Evolutionary conservation across 2,797 vertebrate species (phyloP), one percentile per base, ranked within the genome.

Genomic region (Syncerus caffer): DNA sequence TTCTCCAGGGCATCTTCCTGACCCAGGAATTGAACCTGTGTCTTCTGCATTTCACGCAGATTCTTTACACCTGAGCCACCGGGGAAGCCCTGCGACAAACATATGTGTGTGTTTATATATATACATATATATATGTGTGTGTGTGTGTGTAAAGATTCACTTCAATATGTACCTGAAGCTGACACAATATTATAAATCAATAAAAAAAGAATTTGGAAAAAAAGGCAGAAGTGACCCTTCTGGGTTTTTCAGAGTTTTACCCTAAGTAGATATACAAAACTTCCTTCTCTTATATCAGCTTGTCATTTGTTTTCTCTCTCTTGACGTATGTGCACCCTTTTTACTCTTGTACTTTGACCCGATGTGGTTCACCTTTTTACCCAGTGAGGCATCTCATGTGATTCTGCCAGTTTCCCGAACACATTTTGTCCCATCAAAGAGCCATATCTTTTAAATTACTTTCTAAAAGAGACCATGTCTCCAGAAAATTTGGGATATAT

Each of bases 111-210:
- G 6, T 71, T 11, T 71, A 21, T 67, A 17, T 60, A 21, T 8
- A 16, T 51, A 17, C 53, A 15, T 19, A 0, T 21, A 6, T 19
- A 2, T 29, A 6, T 17, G 0, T 31, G 0, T 62, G 1, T 31
- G 12, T 29, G 1, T 31, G 58, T 62, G 31, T 0, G 7, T 13
- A 42, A 42, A 74, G 38, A 74, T 42, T 74, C 21, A 74, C 67
- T 42, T 74, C 38, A 25, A 23, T 14, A 25, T 74, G 25, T 74
- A 74, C 67, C 38, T 74, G 67, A 42, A 25, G 42, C 23, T 74
- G 6, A 42, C 38, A 25, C 67, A 74, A 42, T 74, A 74, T 74
- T 74, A 25, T 14, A 7, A 74, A 74, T 42, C 38, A 74, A 7
- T 74, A 42, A 74, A 42, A 74, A 42, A 42, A 74, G 11, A 74